Evolutionary conservation across 2,888 invertebrate species (phyloP), one percentile per base, ranked within the genome.

Genomic region (Euproctis similis): DNA sequence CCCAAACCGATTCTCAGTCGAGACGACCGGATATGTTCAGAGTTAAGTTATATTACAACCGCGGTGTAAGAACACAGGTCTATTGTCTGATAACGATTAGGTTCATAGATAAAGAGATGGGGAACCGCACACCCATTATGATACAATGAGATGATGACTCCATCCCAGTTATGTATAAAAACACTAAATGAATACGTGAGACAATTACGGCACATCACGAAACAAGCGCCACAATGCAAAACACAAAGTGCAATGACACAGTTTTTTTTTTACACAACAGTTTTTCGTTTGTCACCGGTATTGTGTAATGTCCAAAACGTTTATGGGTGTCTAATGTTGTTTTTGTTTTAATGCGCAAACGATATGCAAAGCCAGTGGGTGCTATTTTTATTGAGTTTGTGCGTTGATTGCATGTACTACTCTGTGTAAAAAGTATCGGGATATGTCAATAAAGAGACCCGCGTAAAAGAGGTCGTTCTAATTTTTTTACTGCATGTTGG

Each of bases 41-140:
- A 17, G 30, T 42, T 30, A 53, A 55, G 54, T 37, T 44, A 36
- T 32, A 39, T 53, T 47, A 37, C 33, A 42, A 39, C 36, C 42
- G 34, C 27, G 40, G 11, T 6, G 21, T 35, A 35, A 31, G 36
- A 47, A 30, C 31, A 28, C 40, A 36, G 23, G 40, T 30, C 60
- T 52, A 59, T 60, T 63, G 55, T 62, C 29, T 39, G 43, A 40
- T 42, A 26, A 30, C 40, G 54, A 56, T 56, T 53, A 53, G 38
- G 24, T 24, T n/a, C n/a, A 38, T 21, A 50, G 48, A 58, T 51
- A 48, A n/a, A 50, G 41, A 41, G 17, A 35, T 30, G 30, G 39
- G 41, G 51, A 46, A 49, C 39, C 39, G 39, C 41, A 28, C 39
- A 43, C 43, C 39, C 33, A 43, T 51, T 47, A 45, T 42, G 39